Conservation (phyloP, 2,113 vertebrate genomes). For the Isurus oxyrinchus region DNA sequence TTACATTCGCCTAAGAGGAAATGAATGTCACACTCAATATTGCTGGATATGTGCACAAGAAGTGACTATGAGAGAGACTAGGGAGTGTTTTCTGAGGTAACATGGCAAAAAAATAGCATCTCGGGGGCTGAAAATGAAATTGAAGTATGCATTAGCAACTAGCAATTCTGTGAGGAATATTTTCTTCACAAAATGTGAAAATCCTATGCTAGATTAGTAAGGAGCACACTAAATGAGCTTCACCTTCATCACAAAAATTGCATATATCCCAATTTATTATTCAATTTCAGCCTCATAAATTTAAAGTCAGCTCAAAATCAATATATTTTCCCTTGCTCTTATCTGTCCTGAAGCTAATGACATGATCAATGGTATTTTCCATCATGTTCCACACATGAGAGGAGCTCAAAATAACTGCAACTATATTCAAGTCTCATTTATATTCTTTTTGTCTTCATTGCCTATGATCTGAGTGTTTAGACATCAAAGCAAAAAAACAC, state of each 20-base stretch:
- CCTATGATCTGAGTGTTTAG: not conserved
- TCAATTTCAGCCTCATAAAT: not conserved
- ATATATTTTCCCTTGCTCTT: not conserved
- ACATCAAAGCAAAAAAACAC: not conserved
- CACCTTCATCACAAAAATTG: not conserved
- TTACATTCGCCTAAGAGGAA: not conserved
- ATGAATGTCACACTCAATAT: not conserved
- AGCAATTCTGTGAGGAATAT: not conserved
- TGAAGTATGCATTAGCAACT: not conserved
- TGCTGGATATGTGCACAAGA: not conserved
- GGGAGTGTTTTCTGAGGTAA: not conserved
- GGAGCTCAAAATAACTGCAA: not conserved
- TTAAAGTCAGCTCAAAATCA: not conserved
- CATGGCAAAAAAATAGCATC: not conserved
- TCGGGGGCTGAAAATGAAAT: not conserved
- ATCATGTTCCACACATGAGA: not conserved
- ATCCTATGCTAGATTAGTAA: not conserved
- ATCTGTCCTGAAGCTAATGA: not conserved
- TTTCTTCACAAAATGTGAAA: not conserved
- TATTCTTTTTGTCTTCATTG: not conserved
- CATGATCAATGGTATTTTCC: not conserved
- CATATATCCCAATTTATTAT: not conserved
- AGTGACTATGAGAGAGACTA: not conserved
- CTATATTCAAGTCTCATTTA: not conserved
- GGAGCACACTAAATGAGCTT: not conserved